Evolutionary conservation across 1,140 invertebrate genomes (phyloP).

Genomic region (Hydropsyche tenuis): DNA sequence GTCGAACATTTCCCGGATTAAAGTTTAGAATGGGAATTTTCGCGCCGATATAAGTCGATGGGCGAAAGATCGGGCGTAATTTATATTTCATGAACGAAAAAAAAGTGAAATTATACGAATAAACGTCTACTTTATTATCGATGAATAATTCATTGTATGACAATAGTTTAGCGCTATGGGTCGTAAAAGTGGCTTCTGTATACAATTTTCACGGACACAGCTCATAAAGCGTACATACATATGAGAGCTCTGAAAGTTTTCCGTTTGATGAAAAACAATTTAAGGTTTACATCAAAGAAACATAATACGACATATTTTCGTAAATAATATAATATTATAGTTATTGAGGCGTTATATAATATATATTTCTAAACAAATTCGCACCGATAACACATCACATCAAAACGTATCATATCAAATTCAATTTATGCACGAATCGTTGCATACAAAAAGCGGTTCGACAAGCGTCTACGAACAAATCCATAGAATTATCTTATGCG

Average conservation of each 20-base stretch:
- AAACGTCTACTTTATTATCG: background rate
- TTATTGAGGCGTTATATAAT: no score
- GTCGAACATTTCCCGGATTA: background rate
- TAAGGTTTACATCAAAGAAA: no score
- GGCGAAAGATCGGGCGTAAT: background rate
- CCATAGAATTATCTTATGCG: slow-evolving; percentile 21
- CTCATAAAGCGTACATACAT: background rate
- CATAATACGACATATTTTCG: no score
- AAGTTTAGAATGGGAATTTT: no score
- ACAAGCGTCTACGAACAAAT: slow-evolving; percentile 16
- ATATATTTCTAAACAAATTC: no score
- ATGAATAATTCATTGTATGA: slow-evolving; percentile 3
- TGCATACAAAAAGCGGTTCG: background rate
- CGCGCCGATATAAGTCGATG: background rate
- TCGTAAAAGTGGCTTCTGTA: slow-evolving; percentile 3
- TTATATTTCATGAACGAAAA: background rate
- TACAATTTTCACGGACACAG: slow-evolving; percentile 4
- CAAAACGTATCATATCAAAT: background rate
- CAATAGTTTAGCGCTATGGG: background rate
- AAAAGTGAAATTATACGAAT: background rate
- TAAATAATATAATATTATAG: no score
- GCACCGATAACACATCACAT: background rate
- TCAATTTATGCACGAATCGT: background rate
- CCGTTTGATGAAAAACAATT: no score
- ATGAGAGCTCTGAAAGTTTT: no score